A percentile compares a stretch with the other conserved stretches of the same genome.
Evolutionary conservation across 2,113 vertebrate species (phyloP).

Genomic region (Cathartes aura): DNA sequence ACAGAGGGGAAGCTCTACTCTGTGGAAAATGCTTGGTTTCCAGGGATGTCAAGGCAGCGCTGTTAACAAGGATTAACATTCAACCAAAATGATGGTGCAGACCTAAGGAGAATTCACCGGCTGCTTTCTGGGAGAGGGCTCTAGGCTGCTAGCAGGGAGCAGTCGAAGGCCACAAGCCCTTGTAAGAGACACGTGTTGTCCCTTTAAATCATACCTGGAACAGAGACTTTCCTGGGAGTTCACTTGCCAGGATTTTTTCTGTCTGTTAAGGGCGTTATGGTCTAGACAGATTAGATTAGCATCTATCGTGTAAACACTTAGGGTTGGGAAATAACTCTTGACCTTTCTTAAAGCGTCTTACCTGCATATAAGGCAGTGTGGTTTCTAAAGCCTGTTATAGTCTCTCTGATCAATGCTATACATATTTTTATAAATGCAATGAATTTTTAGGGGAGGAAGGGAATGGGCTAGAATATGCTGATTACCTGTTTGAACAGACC

Average conservation of each 20-base stretch:
- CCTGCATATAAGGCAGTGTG: neutral
- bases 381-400: neutral
- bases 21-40: neutral
- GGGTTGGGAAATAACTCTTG: slow-evolving; percentile 42
- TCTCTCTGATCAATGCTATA: neutral
- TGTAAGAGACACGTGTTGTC: neutral
- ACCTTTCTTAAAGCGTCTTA: slow-evolving; percentile 6
- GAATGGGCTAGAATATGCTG: neutral
- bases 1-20: neutral
- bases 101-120: neutral
- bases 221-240: slow-evolving; percentile 24
- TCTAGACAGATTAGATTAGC: slow-evolving; percentile 57
- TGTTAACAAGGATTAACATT: neutral
- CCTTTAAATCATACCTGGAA: slow-evolving; percentile 35
- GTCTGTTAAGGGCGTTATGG: slow-evolving; percentile 36
- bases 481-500: neutral
- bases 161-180: neutral
- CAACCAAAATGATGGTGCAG: neutral
- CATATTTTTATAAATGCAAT: neutral
- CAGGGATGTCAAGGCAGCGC: neutral
- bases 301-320: slow-evolving; percentile 37
- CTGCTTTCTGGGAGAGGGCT: neutral
- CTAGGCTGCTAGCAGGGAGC: neutral
- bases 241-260: neutral
- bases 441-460: neutral